Evolutionary conservation across 2,888 invertebrate genomes (phyloP), one percentile per base, ranked within the genome.

Genomic region (Amphipyra berbera): DNA sequence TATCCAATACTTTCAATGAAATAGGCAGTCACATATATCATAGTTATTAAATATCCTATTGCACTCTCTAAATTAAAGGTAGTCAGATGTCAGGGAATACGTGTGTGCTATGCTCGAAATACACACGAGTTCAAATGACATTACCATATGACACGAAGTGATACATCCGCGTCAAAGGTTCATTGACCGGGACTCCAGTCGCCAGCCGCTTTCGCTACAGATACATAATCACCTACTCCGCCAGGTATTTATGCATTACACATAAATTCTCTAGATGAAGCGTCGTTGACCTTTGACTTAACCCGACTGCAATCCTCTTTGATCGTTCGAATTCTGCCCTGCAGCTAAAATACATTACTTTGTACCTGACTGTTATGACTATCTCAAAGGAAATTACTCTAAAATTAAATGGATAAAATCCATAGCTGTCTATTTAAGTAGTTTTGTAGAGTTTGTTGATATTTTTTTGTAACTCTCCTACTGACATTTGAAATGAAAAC

Each of bases 151-250:
- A 78, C 80, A 77, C 72, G 72, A 78, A 74, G 79, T 88, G 89
- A 89, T 89, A 89, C 88, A 89, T 82, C 86, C 83, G 78, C 82
- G 79, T 83, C 77, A 76, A 58, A 81, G 74, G 91, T 85, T 91
- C 91, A 87, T 68, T 73, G 90, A 88, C 90, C 82, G 21, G 21
- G 21, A 21, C 21, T 21, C 49, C 73, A 46, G 69, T 47, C 82
- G 76, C 65, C 67, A n/a, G 79, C 82, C 82, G 90, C 94, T 94
- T 94, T 94, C 94, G 88, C 93, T 86, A 80, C 79, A 86, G 68
- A 84, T 82, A 81, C 77, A 82, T 83, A 83, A 82, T 81, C 73
- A 61, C 68, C 56, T 55, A 61, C 66, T 54, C 55, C 42, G 41
- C 60, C 65, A 73, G 66, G 65, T 74, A 74, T 68, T 61, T 59